These are phyloP conservation scores for Hyphantria cunea DNA, from an alignment of 1,140 invertebrate genomes.

Conservation along the genomic window DNA sequence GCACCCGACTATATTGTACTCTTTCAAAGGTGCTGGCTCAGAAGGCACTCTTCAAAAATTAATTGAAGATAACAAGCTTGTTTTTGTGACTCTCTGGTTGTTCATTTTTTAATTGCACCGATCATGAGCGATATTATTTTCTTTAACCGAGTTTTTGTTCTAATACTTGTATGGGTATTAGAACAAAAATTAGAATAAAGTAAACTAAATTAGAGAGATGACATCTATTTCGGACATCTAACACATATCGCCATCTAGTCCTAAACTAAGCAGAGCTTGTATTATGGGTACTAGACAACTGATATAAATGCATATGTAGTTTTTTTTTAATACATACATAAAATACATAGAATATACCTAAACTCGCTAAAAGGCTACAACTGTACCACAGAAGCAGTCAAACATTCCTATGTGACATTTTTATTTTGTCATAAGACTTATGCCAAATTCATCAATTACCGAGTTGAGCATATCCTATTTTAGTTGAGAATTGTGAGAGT, in stretches of 20 bases:
- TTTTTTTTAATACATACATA: too few relatives aligned
- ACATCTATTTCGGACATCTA: too few relatives aligned
- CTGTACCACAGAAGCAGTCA: too few relatives aligned
- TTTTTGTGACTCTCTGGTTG: slow-evolving; percentile 54
- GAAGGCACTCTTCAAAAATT: slow-evolving; percentile 60
- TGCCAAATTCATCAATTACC: background rate
- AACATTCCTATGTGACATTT: slow-evolving; percentile 1
- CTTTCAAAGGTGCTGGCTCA: slow-evolving; percentile 59
- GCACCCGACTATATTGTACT: slow-evolving; percentile 48
- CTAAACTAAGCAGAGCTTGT: too few relatives aligned
- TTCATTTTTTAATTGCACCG: slow-evolving; percentile 51
- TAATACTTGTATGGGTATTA: too few relatives aligned
- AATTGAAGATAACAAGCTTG: slow-evolving; percentile 72
- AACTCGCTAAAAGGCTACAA: too few relatives aligned
- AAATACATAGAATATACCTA: too few relatives aligned
- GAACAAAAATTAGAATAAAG: too few relatives aligned
- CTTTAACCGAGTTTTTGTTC: slow-evolving; percentile 37
- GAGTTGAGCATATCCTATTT: background rate
- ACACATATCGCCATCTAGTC: too few relatives aligned
- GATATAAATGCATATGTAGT: too few relatives aligned
- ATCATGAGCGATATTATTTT: slow-evolving; percentile 55
- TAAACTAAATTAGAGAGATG: too few relatives aligned
- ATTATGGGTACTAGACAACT: too few relatives aligned
- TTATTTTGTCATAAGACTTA: slow-evolving; percentile 1
- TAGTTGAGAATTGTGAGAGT: background rate